phyloP scores from a whole-genome alignment of 2,797 vertebrate species.

The Epinephelus awoara region DNA sequence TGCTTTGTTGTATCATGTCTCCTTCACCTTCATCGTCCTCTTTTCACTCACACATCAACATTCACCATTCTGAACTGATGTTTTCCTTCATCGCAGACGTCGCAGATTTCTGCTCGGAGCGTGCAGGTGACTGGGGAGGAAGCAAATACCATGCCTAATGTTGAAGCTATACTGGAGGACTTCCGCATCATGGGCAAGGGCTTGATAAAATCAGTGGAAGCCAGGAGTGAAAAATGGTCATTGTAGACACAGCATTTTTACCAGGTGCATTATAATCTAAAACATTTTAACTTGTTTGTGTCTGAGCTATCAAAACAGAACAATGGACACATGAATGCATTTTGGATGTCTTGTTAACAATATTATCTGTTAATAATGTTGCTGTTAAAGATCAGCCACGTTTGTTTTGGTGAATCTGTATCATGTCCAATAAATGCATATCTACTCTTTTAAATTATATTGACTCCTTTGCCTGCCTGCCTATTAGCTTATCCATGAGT shows the following conservation, averaged over 20 bases:
- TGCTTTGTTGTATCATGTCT: background rate
- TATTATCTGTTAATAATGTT: slow-evolving; percentile 9
- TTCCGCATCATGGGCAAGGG: slow-evolving; percentile 91
- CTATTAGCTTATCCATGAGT: background rate
- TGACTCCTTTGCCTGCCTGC: background rate
- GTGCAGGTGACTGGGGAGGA: slow-evolving; percentile 81
- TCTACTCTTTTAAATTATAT: slow-evolving; percentile 28
- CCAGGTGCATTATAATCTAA: background rate
- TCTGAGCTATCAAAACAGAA: background rate
- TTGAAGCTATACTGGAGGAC: slow-evolving; percentile 95
- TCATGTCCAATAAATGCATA: slow-evolving; percentile 58
- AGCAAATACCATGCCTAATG: slow-evolving; percentile 88
- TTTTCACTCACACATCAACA: background rate
- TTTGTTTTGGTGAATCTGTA: slow-evolving; percentile 31
- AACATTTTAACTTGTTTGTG: slow-evolving; percentile 6
- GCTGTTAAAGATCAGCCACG: background rate
- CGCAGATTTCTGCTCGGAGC: slow-evolving; percentile 87
- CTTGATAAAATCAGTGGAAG: slow-evolving; percentile 90
- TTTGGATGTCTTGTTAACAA: slow-evolving; percentile 13
- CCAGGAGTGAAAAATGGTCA: slow-evolving; percentile 92
- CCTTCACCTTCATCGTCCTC: background rate
- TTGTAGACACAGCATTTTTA: slow-evolving; percentile 78
- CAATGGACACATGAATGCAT: slow-evolving; percentile 4
- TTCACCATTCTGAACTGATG: background rate
- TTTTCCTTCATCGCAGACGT: slow-evolving; percentile 82